phyloP scores from a whole-genome alignment of 1,140 invertebrate species.

The Spodoptera litura region DNA sequence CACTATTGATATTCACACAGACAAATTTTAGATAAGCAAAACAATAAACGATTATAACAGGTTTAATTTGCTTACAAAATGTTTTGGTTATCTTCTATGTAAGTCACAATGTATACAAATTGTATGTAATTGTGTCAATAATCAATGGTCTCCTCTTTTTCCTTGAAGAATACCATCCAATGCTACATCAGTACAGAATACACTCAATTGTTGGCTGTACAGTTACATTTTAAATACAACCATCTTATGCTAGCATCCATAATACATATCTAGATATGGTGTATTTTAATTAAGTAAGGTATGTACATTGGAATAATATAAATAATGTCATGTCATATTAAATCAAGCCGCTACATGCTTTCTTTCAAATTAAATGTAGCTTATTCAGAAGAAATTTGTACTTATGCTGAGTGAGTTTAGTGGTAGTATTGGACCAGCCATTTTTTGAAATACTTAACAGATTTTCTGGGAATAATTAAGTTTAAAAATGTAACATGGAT shows the following conservation, averaged over 20 bases:
- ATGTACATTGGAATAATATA: constrained; percentile 4
- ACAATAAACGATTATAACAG: background rate
- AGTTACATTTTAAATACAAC: constrained; percentile 11
- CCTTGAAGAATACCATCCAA: background rate
- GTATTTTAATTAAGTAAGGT: background rate
- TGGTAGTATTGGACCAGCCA: too few relatives aligned
- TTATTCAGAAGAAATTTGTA: too few relatives aligned
- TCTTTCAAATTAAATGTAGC: background rate
- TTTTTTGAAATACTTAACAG: too few relatives aligned
- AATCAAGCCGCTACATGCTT: background rate
- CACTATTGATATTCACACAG: constrained; percentile 5
- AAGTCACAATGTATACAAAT: constrained; percentile 39
- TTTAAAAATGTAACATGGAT: too few relatives aligned
- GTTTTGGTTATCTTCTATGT: background rate
- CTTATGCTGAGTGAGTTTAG: too few relatives aligned
- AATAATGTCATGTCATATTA: background rate
- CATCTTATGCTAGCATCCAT: constrained; percentile 12
- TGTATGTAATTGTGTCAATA: constrained; percentile 32
- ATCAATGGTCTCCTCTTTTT: background rate
- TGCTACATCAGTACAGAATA: constrained; percentile 1
- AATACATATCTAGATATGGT: background rate
- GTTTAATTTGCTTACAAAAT: constrained; percentile 23
- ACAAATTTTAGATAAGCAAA: background rate
- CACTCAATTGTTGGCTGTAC: constrained; percentile 9
- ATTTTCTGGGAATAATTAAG: background rate